Evolutionary conservation across 2,113 vertebrate species (phyloP).

Genomic region (Salvelinus alpinus): DNA sequence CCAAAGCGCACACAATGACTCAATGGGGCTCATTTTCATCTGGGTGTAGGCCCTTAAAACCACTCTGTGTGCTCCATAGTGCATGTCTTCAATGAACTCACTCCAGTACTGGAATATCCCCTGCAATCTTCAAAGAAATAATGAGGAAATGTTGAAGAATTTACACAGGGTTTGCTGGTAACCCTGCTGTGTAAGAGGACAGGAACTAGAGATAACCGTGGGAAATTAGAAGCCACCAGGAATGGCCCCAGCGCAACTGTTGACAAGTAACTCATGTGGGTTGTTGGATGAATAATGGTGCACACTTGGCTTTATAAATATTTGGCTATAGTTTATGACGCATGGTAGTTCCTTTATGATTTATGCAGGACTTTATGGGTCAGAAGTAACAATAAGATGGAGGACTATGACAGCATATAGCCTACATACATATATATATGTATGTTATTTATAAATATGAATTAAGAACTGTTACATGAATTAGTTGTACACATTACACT

Average conservation of each 20-base stretch:
- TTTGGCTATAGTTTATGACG: not conserved
- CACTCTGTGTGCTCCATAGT: not conserved
- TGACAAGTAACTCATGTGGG: conserved; percentile 9
- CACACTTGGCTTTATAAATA: not conserved
- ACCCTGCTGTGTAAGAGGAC: conserved; percentile 13
- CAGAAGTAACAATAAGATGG: not conserved
- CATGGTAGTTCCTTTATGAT: not conserved
- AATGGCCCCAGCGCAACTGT: conserved; percentile 12
- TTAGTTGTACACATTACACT: no score
- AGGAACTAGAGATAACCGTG: conserved; percentile 10
- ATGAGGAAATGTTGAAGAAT: conserved; percentile 40
- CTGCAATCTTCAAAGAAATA: not conserved
- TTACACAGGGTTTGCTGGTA: conserved; percentile 22
- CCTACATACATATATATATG: no score
- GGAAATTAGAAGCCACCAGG: conserved; percentile 12
- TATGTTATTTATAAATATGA: no score
- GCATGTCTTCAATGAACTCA: not conserved
- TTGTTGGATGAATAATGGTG: conserved; percentile 18
- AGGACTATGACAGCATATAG: no score
- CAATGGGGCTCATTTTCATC: not conserved
- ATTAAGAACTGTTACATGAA: no score
- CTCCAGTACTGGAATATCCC: not conserved
- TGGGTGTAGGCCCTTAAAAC: not conserved
- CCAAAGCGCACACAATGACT: not conserved
- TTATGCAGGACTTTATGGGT: not conserved